Evolutionary conservation across 2,888 invertebrate species (phyloP).

Genomic region (Hyposoter dolosus): DNA sequence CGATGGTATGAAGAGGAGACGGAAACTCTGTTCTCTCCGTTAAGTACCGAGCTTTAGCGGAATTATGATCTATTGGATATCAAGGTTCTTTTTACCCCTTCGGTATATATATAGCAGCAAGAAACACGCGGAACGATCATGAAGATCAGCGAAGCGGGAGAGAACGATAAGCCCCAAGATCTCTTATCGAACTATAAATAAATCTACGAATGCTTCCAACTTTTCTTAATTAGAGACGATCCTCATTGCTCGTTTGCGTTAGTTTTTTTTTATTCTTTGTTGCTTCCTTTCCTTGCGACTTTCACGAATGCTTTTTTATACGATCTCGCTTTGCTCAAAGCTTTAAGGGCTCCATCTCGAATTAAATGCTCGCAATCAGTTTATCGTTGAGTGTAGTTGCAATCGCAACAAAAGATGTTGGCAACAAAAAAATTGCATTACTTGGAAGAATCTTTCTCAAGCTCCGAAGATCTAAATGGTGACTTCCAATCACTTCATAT

Average conservation of each 20-base stretch:
- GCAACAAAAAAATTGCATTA: conserved; percentile 8
- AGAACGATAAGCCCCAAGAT: conserved; percentile 61
- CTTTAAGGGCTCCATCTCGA: conserved; percentile 69
- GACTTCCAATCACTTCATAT: neutral
- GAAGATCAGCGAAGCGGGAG: conserved; percentile 62
- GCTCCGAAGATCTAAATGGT: neutral
- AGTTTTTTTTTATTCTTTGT: conserved; percentile 24
- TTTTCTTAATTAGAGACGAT: conserved; percentile 66
- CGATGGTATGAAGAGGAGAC: conserved; percentile 1
- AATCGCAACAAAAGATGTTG: neutral
- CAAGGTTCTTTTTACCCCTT: neutral
- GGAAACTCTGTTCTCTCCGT: conserved; percentile 52
- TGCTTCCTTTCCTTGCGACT: conserved; percentile 33
- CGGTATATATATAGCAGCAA: neutral
- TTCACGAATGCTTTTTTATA: neutral
- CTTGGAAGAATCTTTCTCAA: neutral
- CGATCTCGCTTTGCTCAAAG: conserved; percentile 30
- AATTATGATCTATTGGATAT: conserved; percentile 67
- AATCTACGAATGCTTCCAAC: conserved; percentile 58
- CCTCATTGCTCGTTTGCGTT: conserved; percentile 46
- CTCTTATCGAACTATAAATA: conserved; percentile 42
- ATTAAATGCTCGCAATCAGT: conserved; percentile 40
- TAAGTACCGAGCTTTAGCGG: conserved; percentile 71
- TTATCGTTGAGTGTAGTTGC: conserved; percentile 17
- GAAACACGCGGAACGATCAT: conserved; percentile 47